A percentile compares a stretch with the other conserved stretches of the same genome.
phyloP scores from a whole-genome alignment of 1,140 invertebrate genomes.

The Diachasmimorpha longicaudata region DNA sequence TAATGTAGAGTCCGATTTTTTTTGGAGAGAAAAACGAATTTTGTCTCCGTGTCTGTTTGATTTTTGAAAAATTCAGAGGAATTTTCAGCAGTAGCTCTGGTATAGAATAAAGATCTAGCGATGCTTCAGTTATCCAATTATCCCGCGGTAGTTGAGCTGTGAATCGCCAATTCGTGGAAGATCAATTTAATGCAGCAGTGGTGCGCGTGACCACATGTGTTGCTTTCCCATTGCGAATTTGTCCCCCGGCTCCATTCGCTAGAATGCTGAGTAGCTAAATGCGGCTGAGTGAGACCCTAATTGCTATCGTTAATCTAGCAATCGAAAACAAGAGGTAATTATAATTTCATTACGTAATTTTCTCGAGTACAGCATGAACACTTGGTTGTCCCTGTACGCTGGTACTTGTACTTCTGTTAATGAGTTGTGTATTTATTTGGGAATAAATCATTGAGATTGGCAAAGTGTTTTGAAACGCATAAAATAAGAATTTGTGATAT shows the following conservation, averaged over 20 bases:
- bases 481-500: too few species aligned
- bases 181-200: constrained; percentile 8
- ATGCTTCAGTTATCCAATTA: constrained; percentile 21
- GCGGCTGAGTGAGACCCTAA: not conserved
- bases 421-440: too few species aligned
- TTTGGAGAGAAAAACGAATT: too few species aligned
- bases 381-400: too few species aligned
- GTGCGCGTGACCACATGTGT: not conserved
- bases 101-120: not conserved
- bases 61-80: too few species aligned
- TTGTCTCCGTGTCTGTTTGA: too few species aligned
- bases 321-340: not conserved
- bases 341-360: constrained; percentile 2
- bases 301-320: not conserved
- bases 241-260: not conserved
- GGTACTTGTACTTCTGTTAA: too few species aligned
- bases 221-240: constrained; percentile 1
- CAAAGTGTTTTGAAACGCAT: too few species aligned
- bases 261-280: constrained; percentile 10
- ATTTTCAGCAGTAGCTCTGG: too few species aligned
- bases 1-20: too few species aligned
- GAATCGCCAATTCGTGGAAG: constrained; percentile 13
- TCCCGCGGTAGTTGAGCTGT: not conserved
- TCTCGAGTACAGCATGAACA: not conserved
- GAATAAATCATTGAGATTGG: too few species aligned